phyloP scores from a whole-genome alignment of 2,797 vertebrate genomes.

The Pogonophryne albipinna region DNA sequence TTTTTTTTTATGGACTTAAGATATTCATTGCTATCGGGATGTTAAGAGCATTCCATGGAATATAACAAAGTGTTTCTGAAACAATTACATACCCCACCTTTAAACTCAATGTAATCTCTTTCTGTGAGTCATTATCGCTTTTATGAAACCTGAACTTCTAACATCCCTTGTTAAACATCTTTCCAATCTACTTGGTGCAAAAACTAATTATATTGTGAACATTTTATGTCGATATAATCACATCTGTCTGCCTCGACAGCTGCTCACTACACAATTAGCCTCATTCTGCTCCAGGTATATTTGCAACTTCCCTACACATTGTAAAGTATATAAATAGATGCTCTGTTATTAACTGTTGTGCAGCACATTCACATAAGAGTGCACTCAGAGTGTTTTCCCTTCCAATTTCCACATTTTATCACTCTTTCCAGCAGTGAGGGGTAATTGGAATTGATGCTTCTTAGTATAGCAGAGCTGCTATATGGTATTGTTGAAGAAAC shows the following conservation, averaged over 20 bases:
- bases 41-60: too few species aligned
- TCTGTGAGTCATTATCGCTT: not conserved
- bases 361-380: constrained; percentile 4
- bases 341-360: not conserved
- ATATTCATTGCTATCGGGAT: too few species aligned
- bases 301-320: constrained; percentile 1
- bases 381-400: not conserved
- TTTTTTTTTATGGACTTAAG: too few species aligned
- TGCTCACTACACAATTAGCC: constrained; percentile 32
- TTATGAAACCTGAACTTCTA: constrained; percentile 1
- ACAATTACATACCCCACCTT: too few species aligned
- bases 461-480: not conserved
- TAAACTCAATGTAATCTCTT: not conserved
- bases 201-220: constrained; percentile 19
- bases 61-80: too few species aligned
- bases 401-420: not conserved
- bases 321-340: constrained; percentile 15
- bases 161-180: constrained; percentile 31
- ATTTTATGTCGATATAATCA: constrained; percentile 16
- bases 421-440: constrained; percentile 3
- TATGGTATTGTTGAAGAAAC: not conserved
- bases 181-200: not conserved
- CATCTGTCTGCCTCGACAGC: constrained; percentile 48
- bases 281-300: constrained; percentile 36
- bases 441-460: constrained; percentile 9